Base-by-base conservation (phyloP, 2,797 vertebrate genomes). In the Sebastes vulpes region DNA sequence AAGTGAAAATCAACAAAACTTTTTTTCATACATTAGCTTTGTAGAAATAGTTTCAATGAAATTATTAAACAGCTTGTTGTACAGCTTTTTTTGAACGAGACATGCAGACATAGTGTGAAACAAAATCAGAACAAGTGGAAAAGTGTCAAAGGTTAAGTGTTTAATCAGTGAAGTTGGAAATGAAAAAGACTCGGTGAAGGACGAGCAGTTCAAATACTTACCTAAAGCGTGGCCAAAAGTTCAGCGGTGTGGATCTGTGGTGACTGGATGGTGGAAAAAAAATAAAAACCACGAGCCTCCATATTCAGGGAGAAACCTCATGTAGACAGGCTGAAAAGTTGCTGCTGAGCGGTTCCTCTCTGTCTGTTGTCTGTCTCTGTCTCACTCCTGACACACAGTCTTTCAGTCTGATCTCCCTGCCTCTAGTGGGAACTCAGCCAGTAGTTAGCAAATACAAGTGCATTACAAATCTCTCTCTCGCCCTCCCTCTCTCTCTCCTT, bases 361-460 rank as follows among this genome's bases (percentile, higher is more conserved):
- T 82, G 42, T 16, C 38, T 42, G 5, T 65, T 80, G 35, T 60
- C 78, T 84, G 59, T 57, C 54, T 57, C 54, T 50, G 25, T 57
- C 1, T 75, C 74, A 16, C 73, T 64, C 58, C n/a, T 78, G 42
- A 81, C 81, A 26, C 68, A 16, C 76, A 21, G 75, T 72, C 79
- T 76, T 73, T 86, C 86, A 73, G 83, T 85, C 87, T 86, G 91
- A 87, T 88, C 85, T 91, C 74, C 67, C 88, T 90, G 92, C 84
- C 82, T 94, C 87, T 81, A 90, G 92, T 92, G 93, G 94, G 93
- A 94, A 92, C 86, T 85, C 85, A 65, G 91, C 94, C 88, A 92
- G 93, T 83, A 95, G 93, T 95, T 94, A 95, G 89, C 91, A 87
- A 86, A 94, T 84, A 84, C 82, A 87, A 94, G 86, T 88, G 81